Percentiles rank a stretch among this genome's conserved stretches.
Evolutionary conservation across 2,888 invertebrate species (phyloP).

Genomic region (Stratiomys singularior): DNA sequence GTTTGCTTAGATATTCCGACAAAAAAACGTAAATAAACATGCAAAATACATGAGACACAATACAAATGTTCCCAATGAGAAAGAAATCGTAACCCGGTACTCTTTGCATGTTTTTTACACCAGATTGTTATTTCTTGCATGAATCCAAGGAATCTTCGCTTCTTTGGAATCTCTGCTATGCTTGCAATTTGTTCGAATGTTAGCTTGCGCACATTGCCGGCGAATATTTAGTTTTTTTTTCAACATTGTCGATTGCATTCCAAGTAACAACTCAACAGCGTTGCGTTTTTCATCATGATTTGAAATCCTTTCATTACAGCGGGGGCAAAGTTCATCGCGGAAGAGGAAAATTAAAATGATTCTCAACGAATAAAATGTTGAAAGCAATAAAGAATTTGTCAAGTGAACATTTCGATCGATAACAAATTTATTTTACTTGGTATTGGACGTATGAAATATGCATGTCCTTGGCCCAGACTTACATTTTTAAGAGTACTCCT

Average conservation of each 20-base stretch:
- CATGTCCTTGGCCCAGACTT: too few relatives aligned
- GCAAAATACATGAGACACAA: background rate
- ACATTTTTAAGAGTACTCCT: too few relatives aligned
- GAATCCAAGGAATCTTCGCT: constrained; percentile 23
- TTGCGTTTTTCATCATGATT: too few relatives aligned
- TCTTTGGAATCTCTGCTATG: constrained; percentile 12
- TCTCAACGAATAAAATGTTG: too few relatives aligned
- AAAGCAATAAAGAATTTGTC: too few relatives aligned
- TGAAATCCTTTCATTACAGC: background rate
- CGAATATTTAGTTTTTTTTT: background rate
- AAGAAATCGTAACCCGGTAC: background rate
- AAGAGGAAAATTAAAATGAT: background rate
- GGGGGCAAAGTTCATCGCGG: too few relatives aligned
- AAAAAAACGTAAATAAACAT: background rate
- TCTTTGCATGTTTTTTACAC: background rate
- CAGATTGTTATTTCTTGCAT: background rate
- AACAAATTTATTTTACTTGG: too few relatives aligned
- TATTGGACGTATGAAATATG: too few relatives aligned
- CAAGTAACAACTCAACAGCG: background rate
- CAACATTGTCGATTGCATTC: background rate
- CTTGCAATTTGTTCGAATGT: constrained; percentile 38
- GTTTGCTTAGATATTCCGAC: too few relatives aligned
- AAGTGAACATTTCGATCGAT: too few relatives aligned
- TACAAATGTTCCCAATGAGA: background rate
- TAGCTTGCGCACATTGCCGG: background rate